Percentiles rank a stretch among this genome's conserved stretches.
Conservation (phyloP, 2,888 invertebrate species). For the Protula sp. region DNA sequence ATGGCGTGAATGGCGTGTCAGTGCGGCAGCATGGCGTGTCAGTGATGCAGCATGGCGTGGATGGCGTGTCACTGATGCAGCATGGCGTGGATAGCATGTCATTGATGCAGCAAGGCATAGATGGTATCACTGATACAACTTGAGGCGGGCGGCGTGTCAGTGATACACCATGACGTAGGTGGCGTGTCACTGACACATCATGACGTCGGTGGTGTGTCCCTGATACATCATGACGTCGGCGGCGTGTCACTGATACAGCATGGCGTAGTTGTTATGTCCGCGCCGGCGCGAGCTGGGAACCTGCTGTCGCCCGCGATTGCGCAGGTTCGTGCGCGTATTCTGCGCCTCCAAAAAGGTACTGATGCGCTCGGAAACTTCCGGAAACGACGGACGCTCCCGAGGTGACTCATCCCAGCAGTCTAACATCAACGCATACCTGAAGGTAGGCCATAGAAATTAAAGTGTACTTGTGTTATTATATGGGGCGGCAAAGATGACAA, state of each 20-base stretch:
- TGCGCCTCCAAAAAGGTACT: constrained; percentile 7
- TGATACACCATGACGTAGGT: neutral
- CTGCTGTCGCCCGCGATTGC: neutral
- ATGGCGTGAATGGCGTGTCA: too few relatives aligned
- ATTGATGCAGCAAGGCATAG: too few relatives aligned
- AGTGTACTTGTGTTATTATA: neutral
- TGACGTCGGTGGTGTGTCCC: neutral
- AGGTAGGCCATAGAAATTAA: too few relatives aligned
- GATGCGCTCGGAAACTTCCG: constrained; percentile 32
- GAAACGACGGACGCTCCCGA: constrained; percentile 38
- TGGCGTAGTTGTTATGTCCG: neutral
- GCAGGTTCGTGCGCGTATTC: constrained; percentile 2
- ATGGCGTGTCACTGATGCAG: too few relatives aligned
- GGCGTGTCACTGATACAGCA: neutral
- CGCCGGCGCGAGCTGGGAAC: neutral
- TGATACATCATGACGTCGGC: too few relatives aligned
- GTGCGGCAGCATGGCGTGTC: too few relatives aligned
- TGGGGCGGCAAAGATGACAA: neutral
- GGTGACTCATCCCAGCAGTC: constrained; percentile 46
- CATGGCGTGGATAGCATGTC: too few relatives aligned
- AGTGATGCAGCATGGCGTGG: too few relatives aligned
- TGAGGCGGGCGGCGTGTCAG: too few relatives aligned
- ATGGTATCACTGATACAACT: too few relatives aligned
- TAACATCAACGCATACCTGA: constrained; percentile 46
- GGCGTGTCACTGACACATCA: neutral